These are phyloP conservation scores for Cladorhizidae sp. DNA, from an alignment of 37 sponge, comb jelly and placozoan species.

Conservation along the genomic window DNA sequence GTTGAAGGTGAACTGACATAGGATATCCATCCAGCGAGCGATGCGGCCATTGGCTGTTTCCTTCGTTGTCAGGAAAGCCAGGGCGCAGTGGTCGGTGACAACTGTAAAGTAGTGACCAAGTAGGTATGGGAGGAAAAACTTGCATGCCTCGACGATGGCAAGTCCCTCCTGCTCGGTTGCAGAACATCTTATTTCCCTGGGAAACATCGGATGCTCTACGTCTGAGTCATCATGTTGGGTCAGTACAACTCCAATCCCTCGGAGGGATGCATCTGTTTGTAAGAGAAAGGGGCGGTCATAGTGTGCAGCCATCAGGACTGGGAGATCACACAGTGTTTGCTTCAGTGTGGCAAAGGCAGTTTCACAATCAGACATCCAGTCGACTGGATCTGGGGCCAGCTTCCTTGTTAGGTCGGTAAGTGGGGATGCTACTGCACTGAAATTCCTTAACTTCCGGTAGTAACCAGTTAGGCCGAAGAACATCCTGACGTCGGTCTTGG, in stretches of 20 bases:
- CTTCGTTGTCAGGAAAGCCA: neutral
- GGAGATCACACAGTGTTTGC: neutral
- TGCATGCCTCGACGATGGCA: neutral
- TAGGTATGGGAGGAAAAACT: neutral
- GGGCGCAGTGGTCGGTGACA: neutral
- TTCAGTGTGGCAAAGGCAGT: neutral
- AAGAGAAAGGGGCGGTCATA: neutral
- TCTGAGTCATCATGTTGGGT: neutral
- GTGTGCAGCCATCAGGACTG: neutral
- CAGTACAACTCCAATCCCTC: neutral
- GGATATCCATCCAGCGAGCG: too few species aligned
- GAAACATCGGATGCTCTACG: neutral
- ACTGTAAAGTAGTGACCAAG: neutral
- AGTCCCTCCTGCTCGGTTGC: neutral
- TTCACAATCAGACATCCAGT: neutral
- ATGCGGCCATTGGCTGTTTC: too few species aligned
- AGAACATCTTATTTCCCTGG: neutral
- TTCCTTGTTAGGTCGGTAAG: conserved; percentile 13
- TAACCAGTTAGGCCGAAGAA: conserved; percentile 48
- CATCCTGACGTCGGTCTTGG: conserved; percentile 15
- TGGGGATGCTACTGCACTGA: neutral
- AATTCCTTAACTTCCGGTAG: conserved; percentile 32
- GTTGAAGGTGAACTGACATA: too few species aligned
- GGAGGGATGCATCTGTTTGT: neutral
- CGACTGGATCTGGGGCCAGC: neutral